Base-by-base conservation (phyloP, 2,888 invertebrate species). In the Mermis nigrescens region DNA sequence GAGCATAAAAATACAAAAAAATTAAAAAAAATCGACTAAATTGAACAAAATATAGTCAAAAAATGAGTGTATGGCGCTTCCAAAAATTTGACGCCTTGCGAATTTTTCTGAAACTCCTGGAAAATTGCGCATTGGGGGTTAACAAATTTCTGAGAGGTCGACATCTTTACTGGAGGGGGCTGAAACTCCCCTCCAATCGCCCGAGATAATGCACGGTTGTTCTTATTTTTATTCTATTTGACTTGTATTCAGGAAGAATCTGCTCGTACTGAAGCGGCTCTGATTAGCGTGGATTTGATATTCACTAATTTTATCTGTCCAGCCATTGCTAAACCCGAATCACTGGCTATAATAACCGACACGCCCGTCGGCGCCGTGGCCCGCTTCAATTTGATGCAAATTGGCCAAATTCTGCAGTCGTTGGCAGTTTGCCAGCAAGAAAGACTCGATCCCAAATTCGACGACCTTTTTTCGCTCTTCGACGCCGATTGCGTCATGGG, bases 271-370 rank as follows among this genome's bases (percentile, higher is more conserved):
- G 58, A 53, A 27, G 54, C 51, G 22, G 45, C 63, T 1, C 58
- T 68, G 55, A 83, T 94, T 66, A 86, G 89, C 71, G 86, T 87
- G 0, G 94, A 98, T 71, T 78, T 98, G 61, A 84, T 95, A 29
- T 84, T 95, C 72, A 86, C 86, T 12, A 82, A 86, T 72, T 90
- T 92, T 72, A 84, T 98, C 61, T 95, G 94, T 70, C 92, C 92
- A 1, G 94, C 92, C 0, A 86, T 98, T 58, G 85, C 91, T 55
- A 89, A 89, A 77, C 95, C 95, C 0, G 94, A 94, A 73, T 84
- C 88, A 1, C 84, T 89, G 74, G 94, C 92, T 22, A 85, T 95
- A 58, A 77, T 78, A 1, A 85, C 85, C 2, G 92, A 92, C 70
- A 84, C 86, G 1, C 87, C 90, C 4, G 85, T 95, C 59, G 87